Conservation (phyloP, 35 echinoderm and acorn worm genomes). For the Anneissia japonica region DNA sequence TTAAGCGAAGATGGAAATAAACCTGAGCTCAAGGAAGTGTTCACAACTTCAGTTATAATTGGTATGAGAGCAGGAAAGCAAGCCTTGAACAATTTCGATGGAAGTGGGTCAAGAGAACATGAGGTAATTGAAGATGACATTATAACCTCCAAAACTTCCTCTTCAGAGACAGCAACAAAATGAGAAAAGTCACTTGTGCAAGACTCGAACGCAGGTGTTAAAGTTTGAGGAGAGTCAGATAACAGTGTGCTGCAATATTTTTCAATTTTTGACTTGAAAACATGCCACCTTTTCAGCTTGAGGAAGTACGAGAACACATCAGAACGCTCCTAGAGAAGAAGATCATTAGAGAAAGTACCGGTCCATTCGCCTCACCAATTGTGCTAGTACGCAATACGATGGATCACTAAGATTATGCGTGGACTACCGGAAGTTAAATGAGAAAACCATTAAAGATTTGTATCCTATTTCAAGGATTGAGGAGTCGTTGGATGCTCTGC, state of each 20-base stretch:
- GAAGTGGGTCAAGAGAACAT: constrained; percentile 46
- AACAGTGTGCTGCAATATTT: constrained; percentile 6
- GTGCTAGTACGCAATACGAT: constrained; percentile 53
- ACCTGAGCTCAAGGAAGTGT: constrained; percentile 31
- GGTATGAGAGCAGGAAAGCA: constrained; percentile 11
- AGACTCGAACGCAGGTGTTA: too few relatives aligned
- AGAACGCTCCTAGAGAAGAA: neutral
- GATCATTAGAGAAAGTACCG: constrained; percentile 20
- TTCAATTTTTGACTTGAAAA: constrained; percentile 27
- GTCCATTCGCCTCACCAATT: constrained; percentile 33
- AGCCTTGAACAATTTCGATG: constrained; percentile 15
- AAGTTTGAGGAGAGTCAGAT: too few relatives aligned
- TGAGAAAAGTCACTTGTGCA: too few relatives aligned
- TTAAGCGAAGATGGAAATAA: constrained; percentile 33
- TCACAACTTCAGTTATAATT: constrained; percentile 40
- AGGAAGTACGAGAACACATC: constrained; percentile 37
- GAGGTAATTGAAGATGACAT: constrained; percentile 21
- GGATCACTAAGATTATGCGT: constrained; percentile 34
- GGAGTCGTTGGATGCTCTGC: constrained; percentile 42
- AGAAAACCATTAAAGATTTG: constrained; percentile 15
- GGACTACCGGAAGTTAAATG: constrained; percentile 53
- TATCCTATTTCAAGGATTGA: constrained; percentile 55
- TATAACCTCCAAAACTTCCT: constrained; percentile 29
- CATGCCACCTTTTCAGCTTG: constrained; percentile 25
- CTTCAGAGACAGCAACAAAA: neutral